phyloP scores from a whole-genome alignment of 2,797 vertebrate species.

The Pantherophis vulpinus region DNA sequence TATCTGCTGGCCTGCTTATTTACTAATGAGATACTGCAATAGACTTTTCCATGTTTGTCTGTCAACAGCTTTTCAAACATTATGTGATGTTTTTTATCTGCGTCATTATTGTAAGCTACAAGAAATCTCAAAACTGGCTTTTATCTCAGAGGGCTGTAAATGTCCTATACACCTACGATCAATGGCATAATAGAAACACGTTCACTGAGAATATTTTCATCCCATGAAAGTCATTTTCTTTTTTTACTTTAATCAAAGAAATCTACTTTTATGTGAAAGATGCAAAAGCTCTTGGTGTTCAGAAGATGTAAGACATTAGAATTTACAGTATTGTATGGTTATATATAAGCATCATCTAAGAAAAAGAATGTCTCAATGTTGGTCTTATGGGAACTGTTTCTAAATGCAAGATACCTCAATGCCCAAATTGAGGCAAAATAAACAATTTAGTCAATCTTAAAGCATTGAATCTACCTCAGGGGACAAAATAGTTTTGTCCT shows the following conservation, averaged over 20 bases:
- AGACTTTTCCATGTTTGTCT: background rate
- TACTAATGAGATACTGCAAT: background rate
- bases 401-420: background rate
- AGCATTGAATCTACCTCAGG: background rate
- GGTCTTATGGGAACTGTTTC: background rate
- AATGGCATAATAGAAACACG: background rate
- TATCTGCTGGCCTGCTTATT: background rate
- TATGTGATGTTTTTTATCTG: background rate
- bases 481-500: background rate
- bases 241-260: background rate
- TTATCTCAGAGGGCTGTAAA: constrained; percentile 20
- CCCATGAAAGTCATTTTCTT: background rate
- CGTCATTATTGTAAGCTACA: background rate
- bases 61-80: background rate
- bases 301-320: background rate
- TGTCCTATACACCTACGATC: background rate
- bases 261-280: background rate
- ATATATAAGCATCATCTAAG: background rate
- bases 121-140: background rate
- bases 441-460: background rate
- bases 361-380: background rate
- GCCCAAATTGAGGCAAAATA: background rate
- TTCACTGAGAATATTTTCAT: background rate
- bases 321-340: background rate
- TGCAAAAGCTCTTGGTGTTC: background rate